Base-by-base conservation (phyloP, 2,797 vertebrate species). In the Hapalemur alaotrensis region DNA sequence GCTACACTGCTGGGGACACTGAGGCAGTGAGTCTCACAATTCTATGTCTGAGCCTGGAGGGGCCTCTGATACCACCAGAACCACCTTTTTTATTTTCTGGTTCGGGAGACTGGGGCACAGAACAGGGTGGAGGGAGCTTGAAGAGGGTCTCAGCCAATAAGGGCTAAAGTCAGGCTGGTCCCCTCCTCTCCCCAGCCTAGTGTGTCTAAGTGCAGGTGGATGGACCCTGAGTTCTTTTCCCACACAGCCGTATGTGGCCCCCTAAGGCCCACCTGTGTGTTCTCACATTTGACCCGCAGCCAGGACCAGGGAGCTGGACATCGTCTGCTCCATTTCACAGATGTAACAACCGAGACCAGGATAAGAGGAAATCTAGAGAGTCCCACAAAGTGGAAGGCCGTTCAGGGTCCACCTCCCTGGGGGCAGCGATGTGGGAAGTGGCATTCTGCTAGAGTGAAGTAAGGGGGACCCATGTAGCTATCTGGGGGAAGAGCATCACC, bases 261-360 rank as follows among this genome's bases (percentile, higher is more conserved):
- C 15, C 7, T 50, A 11, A 25, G 5, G 5, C 22, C 6, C 7
- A 25, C 48, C 30, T 38, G 20, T 4, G 14, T 18, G 0, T 28
- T 50, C 76, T 70, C 59, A 72, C 52, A 7, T n/a, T 57, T 13
- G 63, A 23, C 25, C 12, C 23, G 22, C 4, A 52, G 79, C 17
- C 32, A n/a, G 43, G 8, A 30, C 11, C 46, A 61, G 63, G 84
- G 61, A 67, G 38, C 61, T 35, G 48, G 15, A 23, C 43, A 30
- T 28, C 2, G 15, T 22, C 14, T 7, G 25, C 17, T 43, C 73
- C 28, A 17, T 57, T 57, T 43, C 32, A 46, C 52, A 83, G 89
- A 69, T 20, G 11, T 46, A 13, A 72, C 35, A 50, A 30, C 17
- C 0, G 30, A 91, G 83, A n/a, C 7, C 41, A 41, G 41, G 41